phyloP scores from a whole-genome alignment of 2,797 vertebrate genomes.

The Merluccius polli region DNA sequence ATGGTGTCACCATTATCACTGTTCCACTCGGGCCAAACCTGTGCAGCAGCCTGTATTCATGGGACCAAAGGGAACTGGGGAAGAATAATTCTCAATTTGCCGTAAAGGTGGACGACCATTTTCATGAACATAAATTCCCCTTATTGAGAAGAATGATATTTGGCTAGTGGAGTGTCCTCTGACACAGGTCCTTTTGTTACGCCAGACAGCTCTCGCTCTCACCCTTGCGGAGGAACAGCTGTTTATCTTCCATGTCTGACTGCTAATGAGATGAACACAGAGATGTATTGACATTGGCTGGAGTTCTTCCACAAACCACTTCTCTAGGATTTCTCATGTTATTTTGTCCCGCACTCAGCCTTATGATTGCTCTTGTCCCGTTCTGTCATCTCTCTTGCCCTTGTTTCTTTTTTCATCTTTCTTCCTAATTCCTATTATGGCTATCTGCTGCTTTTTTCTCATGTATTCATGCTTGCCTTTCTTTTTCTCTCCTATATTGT shows the following conservation, averaged over 20 bases:
- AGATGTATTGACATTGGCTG: not conserved
- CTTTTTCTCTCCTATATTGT: not conserved
- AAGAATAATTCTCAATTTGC: constrained; percentile 57
- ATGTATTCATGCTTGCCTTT: constrained; percentile 10
- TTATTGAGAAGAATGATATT: constrained; percentile 62
- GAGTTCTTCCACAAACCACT: not conserved
- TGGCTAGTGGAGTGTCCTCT: constrained; percentile 53
- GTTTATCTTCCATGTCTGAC: constrained; percentile 43
- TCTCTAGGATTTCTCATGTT: not conserved
- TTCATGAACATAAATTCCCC: constrained; percentile 55
- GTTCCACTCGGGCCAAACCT: constrained; percentile 7
- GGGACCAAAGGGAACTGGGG: constrained; percentile 31
- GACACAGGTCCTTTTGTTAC: constrained; percentile 36
- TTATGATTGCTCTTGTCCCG: no score
- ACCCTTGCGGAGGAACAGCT: constrained; percentile 31
- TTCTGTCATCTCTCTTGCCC: not conserved
- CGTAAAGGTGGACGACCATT: constrained; percentile 59
- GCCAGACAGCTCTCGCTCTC: constrained; percentile 38
- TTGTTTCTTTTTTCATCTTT: not conserved
- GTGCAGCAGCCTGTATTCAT: constrained; percentile 38
- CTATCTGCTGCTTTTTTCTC: not conserved
- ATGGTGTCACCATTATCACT: not conserved
- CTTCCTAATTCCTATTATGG: not conserved
- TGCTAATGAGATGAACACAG: constrained; percentile 35
- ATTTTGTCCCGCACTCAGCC: not conserved